Evolutionary conservation across 30 jellyfish, hydroid and myxozoan genomes (phyloP).

Genomic region (Aurelia sp.): DNA sequence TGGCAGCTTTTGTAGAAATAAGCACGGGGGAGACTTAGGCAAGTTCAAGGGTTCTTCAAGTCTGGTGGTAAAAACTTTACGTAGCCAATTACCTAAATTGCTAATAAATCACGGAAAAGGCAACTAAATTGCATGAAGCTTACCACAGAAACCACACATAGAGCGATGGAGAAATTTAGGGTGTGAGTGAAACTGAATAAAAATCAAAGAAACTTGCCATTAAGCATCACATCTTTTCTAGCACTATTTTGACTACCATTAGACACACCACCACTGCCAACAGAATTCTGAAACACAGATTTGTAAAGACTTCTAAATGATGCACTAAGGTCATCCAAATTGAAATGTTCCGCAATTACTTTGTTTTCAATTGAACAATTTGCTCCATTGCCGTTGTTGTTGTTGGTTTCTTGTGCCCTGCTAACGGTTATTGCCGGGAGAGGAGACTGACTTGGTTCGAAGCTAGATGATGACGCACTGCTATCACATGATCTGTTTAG

Average conservation of each 20-base stretch:
- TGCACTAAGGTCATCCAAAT: slow-evolving; percentile 91
- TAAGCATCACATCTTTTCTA: slow-evolving; percentile 42
- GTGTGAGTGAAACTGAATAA: neutral
- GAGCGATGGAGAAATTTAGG: too few relatives aligned
- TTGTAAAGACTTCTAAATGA: slow-evolving; percentile 90
- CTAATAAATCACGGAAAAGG: neutral
- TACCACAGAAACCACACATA: neutral
- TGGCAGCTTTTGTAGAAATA: too few relatives aligned
- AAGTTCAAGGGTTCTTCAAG: too few relatives aligned
- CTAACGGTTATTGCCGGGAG: slow-evolving; percentile 76
- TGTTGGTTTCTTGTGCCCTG: slow-evolving; percentile 5
- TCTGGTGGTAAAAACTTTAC: too few relatives aligned
- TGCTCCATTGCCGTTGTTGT: slow-evolving; percentile 1
- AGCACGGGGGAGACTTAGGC: too few relatives aligned
- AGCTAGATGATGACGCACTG: slow-evolving; percentile 75
- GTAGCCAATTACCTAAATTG: too few relatives aligned
- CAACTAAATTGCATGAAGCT: neutral
- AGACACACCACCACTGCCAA: slow-evolving; percentile 11
- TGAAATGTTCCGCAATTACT: slow-evolving; percentile 79
- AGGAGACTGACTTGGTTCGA: slow-evolving; percentile 85
- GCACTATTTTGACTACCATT: slow-evolving; percentile 1
- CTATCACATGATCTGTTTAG: slow-evolving; percentile 62
- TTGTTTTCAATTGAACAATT: slow-evolving; percentile 50
- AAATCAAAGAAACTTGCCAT: slow-evolving; percentile 20
- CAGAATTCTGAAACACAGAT: slow-evolving; percentile 82